Evolutionary conservation across 2,888 invertebrate species (phyloP), one percentile per base, ranked within the genome.

Genomic region (Brenthis daphne): DNA sequence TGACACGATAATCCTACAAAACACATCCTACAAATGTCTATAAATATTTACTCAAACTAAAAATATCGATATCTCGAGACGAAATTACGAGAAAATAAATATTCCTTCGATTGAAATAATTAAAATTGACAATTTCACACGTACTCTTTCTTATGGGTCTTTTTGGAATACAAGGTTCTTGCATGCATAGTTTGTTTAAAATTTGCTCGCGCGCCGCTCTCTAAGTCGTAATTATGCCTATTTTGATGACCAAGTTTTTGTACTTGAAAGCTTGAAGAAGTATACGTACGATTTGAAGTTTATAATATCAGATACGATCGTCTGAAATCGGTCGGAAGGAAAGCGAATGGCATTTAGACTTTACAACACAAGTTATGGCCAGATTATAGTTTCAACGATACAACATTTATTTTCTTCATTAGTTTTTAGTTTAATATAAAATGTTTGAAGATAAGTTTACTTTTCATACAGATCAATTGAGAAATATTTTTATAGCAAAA

Each of bases 221-320:
- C 79, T 84, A 79, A 82, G 81, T 77, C 73, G 85, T 87, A 90
- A 91, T 90, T 90, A 89, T 86, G 80, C 89, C 85, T 89, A 90
- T 89, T 90, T 88, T 82, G 87, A 90, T 89, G 80, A 84, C 76
- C 76, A 75, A 78, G 78, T 85, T 88, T 90, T 90, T 90, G 76
- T 69, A 13, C 29, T 20, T n/a, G 3, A 50, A 60, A 60, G 60
- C 16, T 33, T 43, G 2, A 43, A 43, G 37, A 8, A 37, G 37
- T 37, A 37, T 37, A 37, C 37, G 37, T 37, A 37, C 29, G 0
- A 50, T n/a, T 29, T 50, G 1, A 48, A n/a, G 3, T 60, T 60
- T 60, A 60, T 12, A 60, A 8, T n/a, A 6, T 60, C 50, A 29
- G 60, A 60, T 60, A 12, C 60, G 50, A 60, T 33, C 0, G 37